Percentiles rank a stretch among this genome's conserved stretches.
Conservation (phyloP, 1,140 invertebrate species). For the Argopecten irradians region DNA sequence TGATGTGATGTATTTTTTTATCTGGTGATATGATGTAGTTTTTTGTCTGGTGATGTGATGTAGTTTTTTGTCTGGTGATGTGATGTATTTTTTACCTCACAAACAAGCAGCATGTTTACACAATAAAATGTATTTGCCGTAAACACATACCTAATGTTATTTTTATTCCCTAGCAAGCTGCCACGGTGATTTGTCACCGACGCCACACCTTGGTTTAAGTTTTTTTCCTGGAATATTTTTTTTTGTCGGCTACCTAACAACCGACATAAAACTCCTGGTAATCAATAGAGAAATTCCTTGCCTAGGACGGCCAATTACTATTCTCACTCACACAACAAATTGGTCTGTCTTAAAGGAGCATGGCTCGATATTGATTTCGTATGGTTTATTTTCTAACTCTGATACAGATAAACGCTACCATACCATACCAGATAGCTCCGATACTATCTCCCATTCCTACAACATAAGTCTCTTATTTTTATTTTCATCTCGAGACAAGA, state of each 20-base stretch:
- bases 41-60: too few relatives aligned
- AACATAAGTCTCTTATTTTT: not conserved
- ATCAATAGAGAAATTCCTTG: not conserved
- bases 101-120: too few relatives aligned
- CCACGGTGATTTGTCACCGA: not conserved
- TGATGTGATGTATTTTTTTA: too few relatives aligned
- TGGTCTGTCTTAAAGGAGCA: conserved; percentile 8
- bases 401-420: not conserved
- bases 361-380: not conserved
- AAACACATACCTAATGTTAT: not conserved
- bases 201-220: not conserved
- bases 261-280: not conserved
- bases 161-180: not conserved
- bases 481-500: not conserved
- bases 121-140: too few relatives aligned
- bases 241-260: not conserved
- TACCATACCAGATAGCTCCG: not conserved
- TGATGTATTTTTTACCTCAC: too few relatives aligned
- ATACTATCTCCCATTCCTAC: not conserved
- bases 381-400: not conserved
- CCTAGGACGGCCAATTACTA: not conserved
- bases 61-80: too few relatives aligned
- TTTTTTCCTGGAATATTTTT: not conserved
- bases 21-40: too few relatives aligned
- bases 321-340: not conserved